A percentile compares a stretch with the other conserved stretches of the same genome.
Evolutionary conservation across 2,113 vertebrate species (phyloP).

Genomic region (Ciconia boyciana): DNA sequence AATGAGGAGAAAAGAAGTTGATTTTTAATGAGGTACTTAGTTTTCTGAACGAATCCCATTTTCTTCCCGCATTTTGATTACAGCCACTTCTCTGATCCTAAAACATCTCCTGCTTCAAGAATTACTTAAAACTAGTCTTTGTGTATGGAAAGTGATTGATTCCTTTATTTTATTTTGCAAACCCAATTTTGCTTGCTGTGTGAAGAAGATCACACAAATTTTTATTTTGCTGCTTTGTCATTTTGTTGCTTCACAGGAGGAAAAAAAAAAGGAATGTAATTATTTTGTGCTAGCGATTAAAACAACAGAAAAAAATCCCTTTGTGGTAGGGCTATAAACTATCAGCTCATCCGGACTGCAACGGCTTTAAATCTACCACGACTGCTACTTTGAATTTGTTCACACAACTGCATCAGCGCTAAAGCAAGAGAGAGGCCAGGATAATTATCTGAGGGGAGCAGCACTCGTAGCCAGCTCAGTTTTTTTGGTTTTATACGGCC

Average conservation of each 20-base stretch:
- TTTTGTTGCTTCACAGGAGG: not conserved
- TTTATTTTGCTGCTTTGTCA: not conserved
- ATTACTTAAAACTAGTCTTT: not conserved
- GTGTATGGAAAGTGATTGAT: not conserved
- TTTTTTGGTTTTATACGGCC: not conserved
- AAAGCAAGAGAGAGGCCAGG: not conserved
- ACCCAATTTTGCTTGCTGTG: not conserved
- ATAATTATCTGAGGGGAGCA: not conserved
- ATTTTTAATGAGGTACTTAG: not conserved
- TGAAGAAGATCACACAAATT: not conserved
- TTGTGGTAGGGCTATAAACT: not conserved
- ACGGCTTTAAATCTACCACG: not conserved
- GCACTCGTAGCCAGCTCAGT: rapidly evolving
- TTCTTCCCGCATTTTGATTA: not conserved
- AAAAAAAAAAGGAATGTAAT: not conserved
- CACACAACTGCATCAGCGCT: not conserved
- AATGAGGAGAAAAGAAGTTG: not conserved
- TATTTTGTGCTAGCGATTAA: not conserved
- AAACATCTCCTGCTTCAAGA: not conserved
- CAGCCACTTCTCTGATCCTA: not conserved
- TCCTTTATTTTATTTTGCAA: not conserved
- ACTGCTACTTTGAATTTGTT: not conserved
- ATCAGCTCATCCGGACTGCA: not conserved
- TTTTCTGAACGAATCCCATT: not conserved
- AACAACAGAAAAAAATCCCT: not conserved